phyloP scores from a whole-genome alignment of 2,113 vertebrate species.

The Pelodiscus sinensis region DNA sequence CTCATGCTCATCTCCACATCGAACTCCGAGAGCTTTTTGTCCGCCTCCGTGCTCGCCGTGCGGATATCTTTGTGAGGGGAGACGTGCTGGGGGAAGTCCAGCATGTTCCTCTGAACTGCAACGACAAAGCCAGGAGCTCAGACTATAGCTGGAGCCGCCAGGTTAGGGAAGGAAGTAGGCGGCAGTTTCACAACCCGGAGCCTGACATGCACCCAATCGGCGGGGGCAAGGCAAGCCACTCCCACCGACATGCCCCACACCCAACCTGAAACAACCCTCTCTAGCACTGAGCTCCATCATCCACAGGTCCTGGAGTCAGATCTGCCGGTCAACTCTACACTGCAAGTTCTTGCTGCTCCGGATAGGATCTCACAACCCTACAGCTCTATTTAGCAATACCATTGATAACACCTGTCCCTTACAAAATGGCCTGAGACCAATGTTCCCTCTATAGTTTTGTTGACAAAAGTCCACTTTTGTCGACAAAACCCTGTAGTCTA shows the following conservation, averaged over 20 bases:
- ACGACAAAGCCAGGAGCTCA: fast-evolving
- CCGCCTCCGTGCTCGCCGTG: constrained; percentile 90
- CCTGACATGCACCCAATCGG: fast-evolving
- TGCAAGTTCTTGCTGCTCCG: neutral
- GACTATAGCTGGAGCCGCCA: fast-evolving
- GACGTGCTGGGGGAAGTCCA: constrained; percentile 98
- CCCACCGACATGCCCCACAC: fast-evolving
- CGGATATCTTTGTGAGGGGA: constrained; percentile 89
- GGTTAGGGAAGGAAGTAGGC: neutral
- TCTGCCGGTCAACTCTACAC: fast-evolving
- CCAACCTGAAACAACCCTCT: neutral
- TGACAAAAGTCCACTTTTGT: too few species aligned
- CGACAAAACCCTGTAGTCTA: too few species aligned
- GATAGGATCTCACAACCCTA: too few species aligned
- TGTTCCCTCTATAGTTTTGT: too few species aligned
- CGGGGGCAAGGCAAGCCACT: neutral
- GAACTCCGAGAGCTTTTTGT: constrained; percentile 94
- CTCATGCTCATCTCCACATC: constrained; percentile 99
- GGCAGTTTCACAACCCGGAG: neutral
- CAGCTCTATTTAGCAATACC: neutral
- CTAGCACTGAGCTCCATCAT: fast-evolving
- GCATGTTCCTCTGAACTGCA: constrained; percentile 91
- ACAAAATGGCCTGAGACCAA: too few species aligned
- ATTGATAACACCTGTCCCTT: neutral
- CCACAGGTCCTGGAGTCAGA: neutral